These are phyloP conservation scores for Drosophila meridionalis DNA, from an alignment of 2,888 invertebrate species.

Conservation along the genomic window DNA sequence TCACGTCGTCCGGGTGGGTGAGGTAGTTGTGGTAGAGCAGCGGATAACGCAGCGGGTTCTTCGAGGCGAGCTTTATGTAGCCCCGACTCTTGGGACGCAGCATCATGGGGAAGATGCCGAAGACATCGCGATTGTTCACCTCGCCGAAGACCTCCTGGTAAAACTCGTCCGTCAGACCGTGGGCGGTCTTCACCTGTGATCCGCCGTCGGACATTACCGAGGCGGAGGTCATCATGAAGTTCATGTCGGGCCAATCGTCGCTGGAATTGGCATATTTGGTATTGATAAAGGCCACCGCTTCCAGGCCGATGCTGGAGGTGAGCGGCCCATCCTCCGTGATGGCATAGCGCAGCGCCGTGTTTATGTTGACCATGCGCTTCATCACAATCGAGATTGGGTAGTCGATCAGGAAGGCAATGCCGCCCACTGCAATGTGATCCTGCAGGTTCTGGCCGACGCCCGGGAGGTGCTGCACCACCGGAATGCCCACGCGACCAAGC, in stretches of 20 bases:
- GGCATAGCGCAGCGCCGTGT: slow-evolving; percentile 93
- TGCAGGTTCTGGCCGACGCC: slow-evolving; percentile 95
- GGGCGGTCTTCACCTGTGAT: slow-evolving; percentile 91
- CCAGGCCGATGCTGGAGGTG: slow-evolving; percentile 94
- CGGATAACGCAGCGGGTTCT: slow-evolving; percentile 92
- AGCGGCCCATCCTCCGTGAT: slow-evolving; percentile 94
- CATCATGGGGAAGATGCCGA: slow-evolving; percentile 95
- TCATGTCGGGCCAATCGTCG: slow-evolving; percentile 96
- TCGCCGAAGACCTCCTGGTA: slow-evolving; percentile 91
- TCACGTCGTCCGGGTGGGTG: slow-evolving; percentile 93
- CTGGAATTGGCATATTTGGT: slow-evolving; percentile 94
- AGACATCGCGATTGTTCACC: slow-evolving; percentile 91
- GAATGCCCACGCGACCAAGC: slow-evolving; percentile 89
- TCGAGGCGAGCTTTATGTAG: slow-evolving; percentile 89
- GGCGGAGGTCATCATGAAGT: slow-evolving; percentile 94
- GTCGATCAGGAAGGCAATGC: slow-evolving; percentile 92
- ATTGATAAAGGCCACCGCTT: slow-evolving; percentile 94
- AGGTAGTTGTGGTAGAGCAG: slow-evolving; percentile 96
- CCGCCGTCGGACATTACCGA: slow-evolving; percentile 95
- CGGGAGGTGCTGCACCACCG: slow-evolving; percentile 90
- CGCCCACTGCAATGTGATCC: slow-evolving; percentile 95
- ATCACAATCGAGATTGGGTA: slow-evolving; percentile 92
- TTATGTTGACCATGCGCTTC: slow-evolving; percentile 92
- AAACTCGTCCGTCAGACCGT: slow-evolving; percentile 92
- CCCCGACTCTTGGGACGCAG: slow-evolving; percentile 95